Conservation (phyloP, 2,797 vertebrate species). For the Spinibarbus caldwelli region DNA sequence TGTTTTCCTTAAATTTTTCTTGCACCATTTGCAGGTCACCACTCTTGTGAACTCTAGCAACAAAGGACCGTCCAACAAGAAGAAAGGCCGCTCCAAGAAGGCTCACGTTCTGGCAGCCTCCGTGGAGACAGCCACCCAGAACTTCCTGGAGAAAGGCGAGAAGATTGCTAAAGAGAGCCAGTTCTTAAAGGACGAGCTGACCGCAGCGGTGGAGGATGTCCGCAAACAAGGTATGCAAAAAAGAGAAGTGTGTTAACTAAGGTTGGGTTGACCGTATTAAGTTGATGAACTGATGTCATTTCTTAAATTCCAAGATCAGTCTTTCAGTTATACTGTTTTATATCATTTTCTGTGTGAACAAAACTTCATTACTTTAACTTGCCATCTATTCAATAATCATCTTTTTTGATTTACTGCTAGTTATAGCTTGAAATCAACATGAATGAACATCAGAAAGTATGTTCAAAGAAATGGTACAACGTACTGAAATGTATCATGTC, state of each 20-base stretch:
- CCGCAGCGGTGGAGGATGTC: slow-evolving; percentile 97
- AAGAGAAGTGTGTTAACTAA: not conserved
- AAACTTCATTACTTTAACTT: not conserved
- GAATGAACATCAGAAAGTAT: not conserved
- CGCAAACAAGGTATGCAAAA: slow-evolving; percentile 92
- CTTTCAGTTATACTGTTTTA: not conserved
- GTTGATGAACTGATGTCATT: not conserved
- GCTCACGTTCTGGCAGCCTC: slow-evolving; percentile 97
- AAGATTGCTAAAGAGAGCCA: slow-evolving; percentile 98
- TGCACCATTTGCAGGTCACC: slow-evolving; percentile 82
- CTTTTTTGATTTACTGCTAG: not conserved
- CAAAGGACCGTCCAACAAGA: slow-evolving; percentile 98
- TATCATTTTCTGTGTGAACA: not conserved
- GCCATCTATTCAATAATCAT: not conserved
- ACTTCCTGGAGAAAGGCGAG: slow-evolving; percentile 98
- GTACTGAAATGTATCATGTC: not conserved
- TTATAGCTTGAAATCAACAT: not conserved
- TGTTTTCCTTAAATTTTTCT: not conserved
- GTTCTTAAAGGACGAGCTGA: slow-evolving; percentile 96
- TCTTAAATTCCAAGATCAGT: not conserved
- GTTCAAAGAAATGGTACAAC: not conserved
- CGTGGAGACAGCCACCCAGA: slow-evolving; percentile 95
- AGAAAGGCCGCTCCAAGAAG: slow-evolving; percentile 98
- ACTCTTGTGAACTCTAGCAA: slow-evolving; percentile 98
- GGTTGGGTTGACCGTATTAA: not conserved